phyloP scores from a whole-genome alignment of 2,797 vertebrate genomes.

The Coluber constrictor region DNA sequence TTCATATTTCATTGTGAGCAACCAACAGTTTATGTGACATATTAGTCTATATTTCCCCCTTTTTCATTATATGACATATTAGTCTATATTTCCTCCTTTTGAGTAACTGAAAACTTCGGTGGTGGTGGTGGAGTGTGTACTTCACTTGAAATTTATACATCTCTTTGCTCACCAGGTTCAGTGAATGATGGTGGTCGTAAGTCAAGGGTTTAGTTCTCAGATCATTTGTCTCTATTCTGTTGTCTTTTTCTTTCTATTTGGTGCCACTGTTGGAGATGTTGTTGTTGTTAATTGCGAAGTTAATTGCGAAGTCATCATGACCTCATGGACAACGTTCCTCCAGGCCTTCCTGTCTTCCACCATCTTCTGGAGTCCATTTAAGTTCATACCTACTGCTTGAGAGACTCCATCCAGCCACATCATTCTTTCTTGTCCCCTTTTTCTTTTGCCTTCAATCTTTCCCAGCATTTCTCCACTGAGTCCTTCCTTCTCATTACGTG shows the following conservation, averaged over 20 bases:
- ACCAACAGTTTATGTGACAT: background rate
- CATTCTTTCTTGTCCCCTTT: no score
- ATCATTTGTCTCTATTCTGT: background rate
- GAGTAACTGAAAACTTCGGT: background rate
- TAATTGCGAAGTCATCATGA: no score
- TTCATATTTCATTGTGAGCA: background rate
- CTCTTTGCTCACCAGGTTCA: background rate
- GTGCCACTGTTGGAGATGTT: background rate
- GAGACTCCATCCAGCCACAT: no score
- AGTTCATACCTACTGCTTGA: no score
- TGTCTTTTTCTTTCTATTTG: background rate
- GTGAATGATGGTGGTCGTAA: background rate
- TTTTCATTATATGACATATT: background rate
- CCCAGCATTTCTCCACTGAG: no score
- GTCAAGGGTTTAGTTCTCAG: background rate
- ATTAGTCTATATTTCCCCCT: background rate
- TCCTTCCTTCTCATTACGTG: no score
- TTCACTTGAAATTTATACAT: background rate
- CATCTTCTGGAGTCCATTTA: no score
- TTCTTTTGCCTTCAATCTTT: no score
- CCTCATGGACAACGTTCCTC: no score
- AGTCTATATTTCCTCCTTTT: background rate
- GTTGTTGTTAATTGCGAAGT: no score
- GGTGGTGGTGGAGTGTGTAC: background rate
- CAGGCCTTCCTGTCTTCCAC: no score